Evolutionary conservation across 1,140 invertebrate species (phyloP).

Genomic region (Antheraea pernyi): DNA sequence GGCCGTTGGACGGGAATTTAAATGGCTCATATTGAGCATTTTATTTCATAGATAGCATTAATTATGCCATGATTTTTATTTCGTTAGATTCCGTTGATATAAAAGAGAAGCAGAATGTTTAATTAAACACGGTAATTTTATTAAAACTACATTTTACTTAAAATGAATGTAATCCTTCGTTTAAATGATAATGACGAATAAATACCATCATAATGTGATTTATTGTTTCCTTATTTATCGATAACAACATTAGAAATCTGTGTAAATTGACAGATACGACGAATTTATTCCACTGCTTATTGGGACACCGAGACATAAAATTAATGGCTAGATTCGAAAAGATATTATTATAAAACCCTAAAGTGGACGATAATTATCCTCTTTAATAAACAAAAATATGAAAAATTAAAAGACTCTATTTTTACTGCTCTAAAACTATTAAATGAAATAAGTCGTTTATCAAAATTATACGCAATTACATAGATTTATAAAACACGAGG

Average conservation of each 20-base stretch:
- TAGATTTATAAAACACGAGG: background rate
- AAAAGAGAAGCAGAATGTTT: constrained; percentile 48
- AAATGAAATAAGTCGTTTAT: background rate
- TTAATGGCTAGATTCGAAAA: no score
- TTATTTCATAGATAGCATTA: constrained; percentile 65
- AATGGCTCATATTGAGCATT: constrained; percentile 77
- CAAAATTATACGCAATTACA: background rate
- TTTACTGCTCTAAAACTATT: background rate
- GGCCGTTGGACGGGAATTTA: constrained; percentile 66
- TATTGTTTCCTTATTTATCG: constrained; percentile 46
- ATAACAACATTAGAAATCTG: background rate
- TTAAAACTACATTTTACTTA: constrained; percentile 46
- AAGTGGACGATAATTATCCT: no score
- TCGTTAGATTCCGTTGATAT: constrained; percentile 55
- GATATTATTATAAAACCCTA: no score
- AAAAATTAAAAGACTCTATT: background rate
- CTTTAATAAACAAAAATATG: background rate
- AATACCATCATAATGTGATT: constrained; percentile 65
- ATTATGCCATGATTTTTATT: constrained; percentile 68
- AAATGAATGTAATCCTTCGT: constrained; percentile 65
- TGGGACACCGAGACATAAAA: no score
- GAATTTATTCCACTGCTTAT: no score
- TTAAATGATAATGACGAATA: constrained; percentile 70
- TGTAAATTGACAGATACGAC: no score
- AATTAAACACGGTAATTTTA: constrained; percentile 48